Percentiles rank a stretch among this genome's conserved stretches.
These are phyloP conservation scores for Mormyrus hasselquistii DNA, from an alignment of 2,797 vertebrate species.

Conservation along the genomic window DNA sequence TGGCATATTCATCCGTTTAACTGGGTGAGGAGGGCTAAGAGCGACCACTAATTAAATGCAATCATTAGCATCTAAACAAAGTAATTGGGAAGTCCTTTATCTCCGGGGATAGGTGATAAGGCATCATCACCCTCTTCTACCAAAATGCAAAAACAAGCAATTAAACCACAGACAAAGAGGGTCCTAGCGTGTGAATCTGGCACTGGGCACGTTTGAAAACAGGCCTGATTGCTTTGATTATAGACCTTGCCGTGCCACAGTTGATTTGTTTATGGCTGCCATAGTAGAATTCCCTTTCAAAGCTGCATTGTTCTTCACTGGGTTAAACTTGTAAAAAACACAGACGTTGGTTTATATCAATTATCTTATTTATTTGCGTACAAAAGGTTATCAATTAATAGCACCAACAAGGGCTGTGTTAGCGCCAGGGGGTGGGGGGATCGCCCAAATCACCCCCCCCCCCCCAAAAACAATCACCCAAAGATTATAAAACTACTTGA, in stretches of 20 bases:
- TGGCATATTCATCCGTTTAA: constrained; percentile 99
- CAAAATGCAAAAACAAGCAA: constrained; percentile 98
- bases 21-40: constrained; percentile 98
- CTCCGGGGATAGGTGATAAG: constrained; percentile 90
- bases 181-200: constrained; percentile 81
- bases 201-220: constrained; percentile 94
- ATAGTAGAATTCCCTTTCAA: constrained; percentile 43
- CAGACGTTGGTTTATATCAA: neutral
- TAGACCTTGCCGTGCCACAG: constrained; percentile 80
- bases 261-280: constrained; percentile 86
- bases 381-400: neutral
- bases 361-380: neutral
- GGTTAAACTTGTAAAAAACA: neutral
- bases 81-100: constrained; percentile 99
- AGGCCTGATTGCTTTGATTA: constrained; percentile 99
- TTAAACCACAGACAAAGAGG: constrained; percentile 96
- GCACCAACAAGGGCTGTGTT: neutral
- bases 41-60: constrained; percentile 99
- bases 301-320: neutral
- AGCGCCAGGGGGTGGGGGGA: neutral
- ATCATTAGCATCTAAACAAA: constrained; percentile 99
- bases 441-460: neutral
- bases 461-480: neutral
- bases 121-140: constrained; percentile 94
- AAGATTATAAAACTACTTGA: neutral